These are phyloP conservation scores for Mesembrinibis cayennensis DNA, from an alignment of 2,113 vertebrate genomes.

Conservation along the genomic window DNA sequence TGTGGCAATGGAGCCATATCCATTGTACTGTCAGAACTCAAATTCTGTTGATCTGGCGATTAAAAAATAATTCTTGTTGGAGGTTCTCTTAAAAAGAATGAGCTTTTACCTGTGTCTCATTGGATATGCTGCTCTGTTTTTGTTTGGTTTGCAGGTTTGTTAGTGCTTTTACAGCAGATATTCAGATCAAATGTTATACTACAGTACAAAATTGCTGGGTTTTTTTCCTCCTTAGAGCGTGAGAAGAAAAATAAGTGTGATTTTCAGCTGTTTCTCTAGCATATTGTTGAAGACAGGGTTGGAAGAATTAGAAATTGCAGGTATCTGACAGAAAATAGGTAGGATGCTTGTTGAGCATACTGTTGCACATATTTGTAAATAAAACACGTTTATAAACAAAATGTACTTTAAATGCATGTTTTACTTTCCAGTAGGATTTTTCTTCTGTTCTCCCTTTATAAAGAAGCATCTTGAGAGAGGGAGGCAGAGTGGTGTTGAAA, in stretches of 20 bases:
- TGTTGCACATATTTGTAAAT: neutral
- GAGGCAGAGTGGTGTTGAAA: neutral
- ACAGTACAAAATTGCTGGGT: neutral
- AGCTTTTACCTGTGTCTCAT: neutral
- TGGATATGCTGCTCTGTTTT: neutral
- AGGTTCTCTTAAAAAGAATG: neutral
- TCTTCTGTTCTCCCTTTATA: neutral
- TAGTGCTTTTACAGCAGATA: neutral
- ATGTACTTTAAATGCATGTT: neutral
- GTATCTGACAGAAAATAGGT: neutral
- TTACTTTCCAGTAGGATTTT: neutral
- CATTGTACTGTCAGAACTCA: neutral
- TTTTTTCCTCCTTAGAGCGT: neutral
- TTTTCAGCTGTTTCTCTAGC: neutral
- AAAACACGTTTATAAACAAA: neutral
- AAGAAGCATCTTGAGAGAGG: neutral
- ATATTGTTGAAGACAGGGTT: neutral
- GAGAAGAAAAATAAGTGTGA: neutral
- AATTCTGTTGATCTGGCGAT: neutral
- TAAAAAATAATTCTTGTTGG: neutral
- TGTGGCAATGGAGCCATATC: neutral
- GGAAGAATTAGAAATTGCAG: neutral
- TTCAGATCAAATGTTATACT: neutral
- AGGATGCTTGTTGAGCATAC: neutral
- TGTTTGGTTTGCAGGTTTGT: neutral